phyloP scores from a whole-genome alignment of 2,888 invertebrate species.

The Saturnia pavonia region DNA sequence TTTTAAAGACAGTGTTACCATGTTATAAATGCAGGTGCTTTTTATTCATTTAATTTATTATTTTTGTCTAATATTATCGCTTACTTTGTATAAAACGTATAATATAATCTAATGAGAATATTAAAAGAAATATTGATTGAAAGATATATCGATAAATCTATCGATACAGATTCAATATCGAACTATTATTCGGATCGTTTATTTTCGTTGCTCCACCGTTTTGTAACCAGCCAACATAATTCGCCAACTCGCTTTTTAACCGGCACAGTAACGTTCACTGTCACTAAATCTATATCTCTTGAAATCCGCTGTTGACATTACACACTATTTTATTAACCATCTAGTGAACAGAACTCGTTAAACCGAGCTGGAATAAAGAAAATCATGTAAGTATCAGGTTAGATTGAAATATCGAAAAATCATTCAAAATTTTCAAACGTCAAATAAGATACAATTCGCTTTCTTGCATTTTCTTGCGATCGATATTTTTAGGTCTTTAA shows the following conservation, averaged over 20 bases:
- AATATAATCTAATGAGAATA: neutral
- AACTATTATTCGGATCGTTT: no score
- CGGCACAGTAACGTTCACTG: neutral
- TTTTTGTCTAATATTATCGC: neutral
- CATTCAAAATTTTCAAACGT: no score
- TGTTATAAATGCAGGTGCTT: slow-evolving; percentile 6
- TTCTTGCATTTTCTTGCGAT: no score
- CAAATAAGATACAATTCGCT: no score
- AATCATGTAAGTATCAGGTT: no score
- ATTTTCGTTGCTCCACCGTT: no score
- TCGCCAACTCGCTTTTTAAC: no score
- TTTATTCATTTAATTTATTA: slow-evolving; percentile 6
- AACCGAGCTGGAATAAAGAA: no score
- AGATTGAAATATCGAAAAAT: no score
- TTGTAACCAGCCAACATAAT: no score
- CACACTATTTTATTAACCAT: neutral
- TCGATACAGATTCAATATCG: neutral
- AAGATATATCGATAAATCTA: neutral
- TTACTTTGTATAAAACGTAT: neutral
- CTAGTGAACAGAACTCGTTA: neutral
- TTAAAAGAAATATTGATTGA: neutral
- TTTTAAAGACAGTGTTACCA: neutral
- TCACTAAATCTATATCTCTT: neutral
- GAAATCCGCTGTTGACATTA: neutral
- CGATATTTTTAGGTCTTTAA: no score